Conservation (phyloP, 2,797 vertebrate species). For the Sebastes itinus region DNA sequence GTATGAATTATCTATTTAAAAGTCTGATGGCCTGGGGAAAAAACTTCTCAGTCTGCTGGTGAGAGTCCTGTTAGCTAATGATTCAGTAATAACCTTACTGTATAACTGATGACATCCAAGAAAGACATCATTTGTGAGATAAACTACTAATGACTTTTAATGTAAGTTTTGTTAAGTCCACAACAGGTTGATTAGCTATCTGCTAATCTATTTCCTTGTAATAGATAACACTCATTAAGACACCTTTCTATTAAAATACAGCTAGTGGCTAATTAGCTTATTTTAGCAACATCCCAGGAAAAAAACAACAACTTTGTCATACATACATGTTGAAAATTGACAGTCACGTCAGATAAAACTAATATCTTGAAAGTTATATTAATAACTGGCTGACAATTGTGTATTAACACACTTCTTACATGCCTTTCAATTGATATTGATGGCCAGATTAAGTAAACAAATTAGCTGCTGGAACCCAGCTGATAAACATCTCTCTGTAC, state of each 20-base stretch:
- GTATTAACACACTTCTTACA: not conserved
- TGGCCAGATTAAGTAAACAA: not conserved
- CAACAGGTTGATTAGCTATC: conserved; percentile 24
- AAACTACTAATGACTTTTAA: accelerated
- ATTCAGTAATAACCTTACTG: not conserved
- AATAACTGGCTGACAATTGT: too few species aligned
- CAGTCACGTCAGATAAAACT: too few species aligned
- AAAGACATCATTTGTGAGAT: not conserved
- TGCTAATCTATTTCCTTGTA: not conserved
- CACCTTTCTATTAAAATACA: not conserved
- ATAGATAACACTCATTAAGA: not conserved
- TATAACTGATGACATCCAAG: not conserved
- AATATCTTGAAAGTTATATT: not conserved
- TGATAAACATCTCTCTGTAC: not conserved
- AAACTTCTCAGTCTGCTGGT: too few species aligned
- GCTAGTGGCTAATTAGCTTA: not conserved
- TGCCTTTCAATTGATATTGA: not conserved
- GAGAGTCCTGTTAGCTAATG: not conserved
- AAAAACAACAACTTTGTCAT: not conserved
- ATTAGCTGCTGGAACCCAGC: not conserved
- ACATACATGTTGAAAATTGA: not conserved
- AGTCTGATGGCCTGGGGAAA: too few species aligned
- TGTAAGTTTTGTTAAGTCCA: not conserved
- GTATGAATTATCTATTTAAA: too few species aligned
- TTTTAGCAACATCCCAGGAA: accelerated